Conservation (phyloP, 2,113 vertebrate species). For the Numida meleagris region DNA sequence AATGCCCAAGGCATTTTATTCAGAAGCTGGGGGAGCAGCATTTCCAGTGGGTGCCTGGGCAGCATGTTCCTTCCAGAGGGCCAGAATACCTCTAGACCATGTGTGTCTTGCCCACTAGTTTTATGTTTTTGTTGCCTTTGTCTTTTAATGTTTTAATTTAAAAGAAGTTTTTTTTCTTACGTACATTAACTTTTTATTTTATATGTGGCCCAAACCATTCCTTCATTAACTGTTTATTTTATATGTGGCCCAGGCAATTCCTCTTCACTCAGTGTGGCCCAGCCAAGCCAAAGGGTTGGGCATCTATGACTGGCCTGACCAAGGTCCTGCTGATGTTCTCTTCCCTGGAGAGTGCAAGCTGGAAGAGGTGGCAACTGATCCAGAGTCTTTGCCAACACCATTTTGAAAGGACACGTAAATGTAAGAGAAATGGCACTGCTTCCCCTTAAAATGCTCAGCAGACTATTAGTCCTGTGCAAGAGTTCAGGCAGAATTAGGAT, state of each 20-base stretch:
- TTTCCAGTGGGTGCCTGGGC: neutral
- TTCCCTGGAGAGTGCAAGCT: neutral
- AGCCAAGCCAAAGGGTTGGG: too few relatives aligned
- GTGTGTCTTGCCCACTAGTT: too few relatives aligned
- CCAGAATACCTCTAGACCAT: neutral
- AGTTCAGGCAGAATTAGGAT: neutral
- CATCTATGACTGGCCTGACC: neutral
- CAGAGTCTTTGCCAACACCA: neutral
- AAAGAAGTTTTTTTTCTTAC: too few relatives aligned
- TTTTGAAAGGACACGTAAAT: neutral
- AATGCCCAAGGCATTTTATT: neutral
- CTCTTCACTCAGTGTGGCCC: too few relatives aligned
- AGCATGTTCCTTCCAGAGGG: neutral
- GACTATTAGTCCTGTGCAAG: neutral
- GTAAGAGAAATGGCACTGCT: neutral
- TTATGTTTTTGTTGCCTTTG: too few relatives aligned
- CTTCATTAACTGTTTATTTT: too few relatives aligned
- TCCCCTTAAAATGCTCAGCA: neutral
- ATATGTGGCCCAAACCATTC: too few relatives aligned
- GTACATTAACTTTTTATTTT: too few relatives aligned
- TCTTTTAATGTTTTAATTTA: too few relatives aligned
- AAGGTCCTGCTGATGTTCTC: neutral
- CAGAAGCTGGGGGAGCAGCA: neutral
- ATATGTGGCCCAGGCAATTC: too few relatives aligned
- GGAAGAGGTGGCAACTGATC: neutral